Evolutionary conservation across 2,888 invertebrate genomes (phyloP), one percentile per base, ranked within the genome.

Genomic region (Eilema griseolum): DNA sequence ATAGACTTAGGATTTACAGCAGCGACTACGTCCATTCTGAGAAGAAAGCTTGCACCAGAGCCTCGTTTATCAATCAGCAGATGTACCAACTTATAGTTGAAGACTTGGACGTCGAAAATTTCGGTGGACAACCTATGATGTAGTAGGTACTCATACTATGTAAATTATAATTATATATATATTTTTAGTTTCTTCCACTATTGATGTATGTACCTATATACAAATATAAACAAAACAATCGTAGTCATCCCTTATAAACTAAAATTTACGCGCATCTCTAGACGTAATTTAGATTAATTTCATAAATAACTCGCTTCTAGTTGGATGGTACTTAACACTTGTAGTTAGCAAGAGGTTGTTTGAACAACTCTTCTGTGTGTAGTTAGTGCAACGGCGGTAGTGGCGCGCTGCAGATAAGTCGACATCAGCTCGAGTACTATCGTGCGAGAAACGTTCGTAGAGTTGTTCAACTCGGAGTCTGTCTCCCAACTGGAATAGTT

Each of bases 381-480:
- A 81, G 80, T 73, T 76, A 71, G 71, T 71, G 52, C 33, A 46
- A 14, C 24, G 52, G 33, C 16, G 31, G 10, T 20, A 24, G 23
- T 31, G 46, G 52, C 63, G 26, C 78, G 69, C 76, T 80, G 78
- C 78, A 86, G 85, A 85, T 85, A 86, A 88, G 86, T 80, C 82
- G 79, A 83, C 82, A 83, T 78, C 81, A 76, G 75, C 81, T 83
- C 73, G 72, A 85, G 87, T 76, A 84, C 85, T 84, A 80, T 82
- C 79, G 81, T 80, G 76, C 75, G 76, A 78, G 80, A 71, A 80
- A 83, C 80, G 84, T 79, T 76, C 76, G 69, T 76, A 67, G 82
- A 84, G 85, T 78, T 83, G 82, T 81, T 80, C 81, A 85, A 79
- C 83, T 80, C 75, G 64, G 73, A 80, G 80, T 78, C 83, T 81